Base-by-base conservation (phyloP, 30 jellyfish, hydroid and myxozoan genomes). In the Rhopilema esculentum region DNA sequence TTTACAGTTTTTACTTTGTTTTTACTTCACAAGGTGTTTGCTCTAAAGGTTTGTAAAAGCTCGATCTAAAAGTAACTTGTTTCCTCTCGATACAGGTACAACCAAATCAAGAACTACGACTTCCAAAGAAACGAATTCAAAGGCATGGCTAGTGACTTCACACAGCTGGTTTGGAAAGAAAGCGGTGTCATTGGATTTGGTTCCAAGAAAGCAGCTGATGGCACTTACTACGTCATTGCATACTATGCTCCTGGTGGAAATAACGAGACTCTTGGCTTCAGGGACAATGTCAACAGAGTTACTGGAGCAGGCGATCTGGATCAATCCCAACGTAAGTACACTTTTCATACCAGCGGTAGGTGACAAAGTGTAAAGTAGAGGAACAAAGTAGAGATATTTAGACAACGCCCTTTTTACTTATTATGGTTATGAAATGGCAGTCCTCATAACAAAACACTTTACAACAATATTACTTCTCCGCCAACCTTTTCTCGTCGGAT, bases 241-340 rank as follows among this genome's bases (percentile, higher is more conserved):
- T 95, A 95, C 84, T 95, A 86, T 94, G 82, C 78, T 69, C 99
- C 99, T 1, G 97, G 91, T 21, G 99, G 99, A 27, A 95, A 95
- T 82, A 95, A 95, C 71, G 99, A 95, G 69, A 80, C 97, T 0
- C 66, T 90, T 84, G 92, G 98, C 21, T 95, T 66, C 83, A 57
- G 77, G 67, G 98, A 90, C 40, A 95, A 95, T 83, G 98, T 95
- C 67, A 91, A 95, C 87, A 74, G 97, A 80, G 99, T 95, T 2
- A 90, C 99, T 9, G 99, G 99, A 22, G 98, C 99, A 22, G 99
- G 99, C 21, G 99, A 95, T 77, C 81, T 84, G 33, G 97, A 91
- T 23, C 77, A 49, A 8, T 9, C 79, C 7, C 97, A 90, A 76
- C 22, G 97, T 90, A 57, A 72, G 97, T 18, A 4, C 4, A 15